Conservation (phyloP, 2,888 invertebrate species). For the Metallyticus violacea region DNA sequence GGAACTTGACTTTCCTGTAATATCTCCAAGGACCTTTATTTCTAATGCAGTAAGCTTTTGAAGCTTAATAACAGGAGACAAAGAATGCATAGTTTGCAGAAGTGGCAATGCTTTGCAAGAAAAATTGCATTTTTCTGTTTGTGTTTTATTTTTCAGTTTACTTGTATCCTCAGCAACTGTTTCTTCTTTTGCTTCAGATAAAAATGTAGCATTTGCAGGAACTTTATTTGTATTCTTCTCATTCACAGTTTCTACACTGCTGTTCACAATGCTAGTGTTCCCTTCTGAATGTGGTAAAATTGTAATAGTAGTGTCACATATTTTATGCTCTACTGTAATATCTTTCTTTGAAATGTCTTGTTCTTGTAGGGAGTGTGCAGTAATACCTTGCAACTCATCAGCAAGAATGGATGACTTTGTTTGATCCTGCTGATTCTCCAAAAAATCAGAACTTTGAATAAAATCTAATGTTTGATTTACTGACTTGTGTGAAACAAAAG, state of each 20-base stretch:
- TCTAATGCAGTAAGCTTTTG: neutral
- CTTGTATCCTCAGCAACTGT: too few species aligned
- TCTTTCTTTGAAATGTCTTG: neutral
- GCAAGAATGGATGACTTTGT: too few species aligned
- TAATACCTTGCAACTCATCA: neutral
- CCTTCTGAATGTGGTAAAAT: neutral
- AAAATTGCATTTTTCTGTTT: neutral
- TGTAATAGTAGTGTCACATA: neutral
- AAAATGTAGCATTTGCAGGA: neutral
- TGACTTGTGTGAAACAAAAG: neutral
- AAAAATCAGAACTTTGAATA: neutral
- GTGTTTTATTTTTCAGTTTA: too few species aligned
- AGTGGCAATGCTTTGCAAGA: too few species aligned
- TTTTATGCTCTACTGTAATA: neutral
- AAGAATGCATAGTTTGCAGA: too few species aligned
- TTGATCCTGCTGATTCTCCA: neutral
- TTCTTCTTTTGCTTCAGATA: neutral
- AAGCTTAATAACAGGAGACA: neutral
- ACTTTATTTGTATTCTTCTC: neutral
- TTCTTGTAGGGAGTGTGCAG: neutral
- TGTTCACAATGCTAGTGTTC: neutral
- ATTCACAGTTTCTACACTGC: neutral
- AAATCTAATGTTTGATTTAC: neutral
- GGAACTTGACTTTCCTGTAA: neutral
- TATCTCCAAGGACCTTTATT: neutral